Evolutionary conservation across 2,888 invertebrate species (phyloP).

Genomic region (Nomada goodeniana): DNA sequence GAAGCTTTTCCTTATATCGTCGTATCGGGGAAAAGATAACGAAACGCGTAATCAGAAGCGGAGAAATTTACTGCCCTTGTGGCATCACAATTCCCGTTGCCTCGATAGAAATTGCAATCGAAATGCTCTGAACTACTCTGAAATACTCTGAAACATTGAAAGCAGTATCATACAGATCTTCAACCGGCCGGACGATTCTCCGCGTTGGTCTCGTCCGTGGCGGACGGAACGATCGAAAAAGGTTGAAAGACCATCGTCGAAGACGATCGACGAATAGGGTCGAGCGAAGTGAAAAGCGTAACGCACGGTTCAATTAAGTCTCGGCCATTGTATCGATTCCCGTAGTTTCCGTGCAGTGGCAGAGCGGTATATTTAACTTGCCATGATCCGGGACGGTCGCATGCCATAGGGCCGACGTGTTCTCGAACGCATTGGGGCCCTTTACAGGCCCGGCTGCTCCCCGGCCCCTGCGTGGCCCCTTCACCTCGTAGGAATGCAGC

Average conservation of each 20-base stretch:
- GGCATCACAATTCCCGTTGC: too few species aligned
- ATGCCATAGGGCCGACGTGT: conserved; percentile 73
- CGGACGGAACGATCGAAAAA: neutral
- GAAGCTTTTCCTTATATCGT: too few species aligned
- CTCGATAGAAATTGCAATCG: too few species aligned
- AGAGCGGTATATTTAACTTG: conserved; percentile 67
- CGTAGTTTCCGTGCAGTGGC: conserved; percentile 54
- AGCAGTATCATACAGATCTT: too few species aligned
- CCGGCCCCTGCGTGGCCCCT: conserved; percentile 55
- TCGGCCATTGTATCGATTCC: conserved; percentile 58
- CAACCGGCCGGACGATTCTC: neutral
- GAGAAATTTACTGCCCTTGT: too few species aligned
- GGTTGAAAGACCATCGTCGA: conserved; percentile 4
- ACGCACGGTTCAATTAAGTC: conserved; percentile 22
- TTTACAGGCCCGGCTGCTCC: conserved; percentile 56
- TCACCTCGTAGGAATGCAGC: conserved; percentile 73
- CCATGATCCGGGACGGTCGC: conserved; percentile 72
- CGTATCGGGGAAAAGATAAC: too few species aligned
- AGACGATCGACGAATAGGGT: neutral
- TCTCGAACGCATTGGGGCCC: conserved; percentile 67
- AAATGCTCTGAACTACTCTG: too few species aligned
- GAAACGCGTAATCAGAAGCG: too few species aligned
- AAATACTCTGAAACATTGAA: neutral
- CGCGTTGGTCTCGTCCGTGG: neutral
- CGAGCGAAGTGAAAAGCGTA: neutral